Percentiles rank a stretch among this genome's conserved stretches.
These are phyloP conservation scores for Pycnonotus jocosus DNA, from an alignment of 2,113 vertebrate species.

Conservation along the genomic window DNA sequence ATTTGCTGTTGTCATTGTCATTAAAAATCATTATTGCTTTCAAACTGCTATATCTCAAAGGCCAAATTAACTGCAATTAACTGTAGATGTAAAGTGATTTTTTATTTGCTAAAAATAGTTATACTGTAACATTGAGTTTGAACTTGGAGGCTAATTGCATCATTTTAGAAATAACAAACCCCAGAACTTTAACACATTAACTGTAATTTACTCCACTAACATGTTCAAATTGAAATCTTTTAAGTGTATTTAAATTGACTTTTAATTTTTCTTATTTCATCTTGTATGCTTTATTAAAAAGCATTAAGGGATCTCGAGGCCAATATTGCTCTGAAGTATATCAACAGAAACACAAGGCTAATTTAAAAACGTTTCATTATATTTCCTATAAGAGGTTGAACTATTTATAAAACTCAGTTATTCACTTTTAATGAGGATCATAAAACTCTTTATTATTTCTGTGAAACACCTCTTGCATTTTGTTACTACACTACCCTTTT, in stretches of 20 bases:
- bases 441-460: not conserved
- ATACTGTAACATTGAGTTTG: not conserved
- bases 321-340: not conserved
- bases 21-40: conserved; percentile 21
- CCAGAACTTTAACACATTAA: not conserved
- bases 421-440: not conserved
- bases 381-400: not conserved
- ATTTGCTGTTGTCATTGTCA: not conserved
- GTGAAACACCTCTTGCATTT: not conserved
- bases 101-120: conserved; percentile 34
- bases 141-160: conserved; percentile 26
- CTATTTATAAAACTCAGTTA: not conserved
- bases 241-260: conserved; percentile 22
- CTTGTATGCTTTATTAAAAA: conserved; percentile 2
- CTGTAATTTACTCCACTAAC: not conserved
- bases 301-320: not conserved
- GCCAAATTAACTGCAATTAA: conserved; percentile 32
- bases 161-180: conserved; percentile 23
- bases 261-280: not conserved
- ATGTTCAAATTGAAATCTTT: not conserved
- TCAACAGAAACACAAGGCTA: not conserved
- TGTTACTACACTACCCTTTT: fast-evolving
- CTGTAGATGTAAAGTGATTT: not conserved
- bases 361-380: not conserved
- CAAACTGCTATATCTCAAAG: not conserved